Evolutionary conservation across 2,888 invertebrate species (phyloP).

Genomic region (Lasioglossum vierecki): DNA sequence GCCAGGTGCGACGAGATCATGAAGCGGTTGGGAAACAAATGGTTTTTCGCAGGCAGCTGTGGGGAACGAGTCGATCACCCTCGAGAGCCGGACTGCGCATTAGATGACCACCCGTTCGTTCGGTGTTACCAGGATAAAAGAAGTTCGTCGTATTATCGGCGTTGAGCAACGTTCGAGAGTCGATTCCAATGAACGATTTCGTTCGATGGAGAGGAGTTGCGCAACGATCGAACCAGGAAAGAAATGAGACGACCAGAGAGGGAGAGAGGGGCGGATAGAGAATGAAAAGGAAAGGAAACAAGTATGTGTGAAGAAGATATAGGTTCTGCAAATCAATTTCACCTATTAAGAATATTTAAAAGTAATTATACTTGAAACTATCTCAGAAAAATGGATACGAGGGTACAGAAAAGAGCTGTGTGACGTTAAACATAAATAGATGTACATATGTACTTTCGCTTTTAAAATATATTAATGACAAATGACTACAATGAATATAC

Average conservation of each 20-base stretch:
- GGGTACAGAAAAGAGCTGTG: no score
- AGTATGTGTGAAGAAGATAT: neutral
- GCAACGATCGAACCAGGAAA: neutral
- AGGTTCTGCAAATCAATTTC: no score
- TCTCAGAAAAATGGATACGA: no score
- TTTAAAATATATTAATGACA: no score
- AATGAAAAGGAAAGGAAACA: neutral
- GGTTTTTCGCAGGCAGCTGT: slow-evolving; percentile 27
- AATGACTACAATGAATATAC: no score
- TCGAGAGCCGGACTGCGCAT: slow-evolving; percentile 25
- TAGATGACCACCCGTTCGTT: neutral
- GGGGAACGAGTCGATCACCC: slow-evolving; percentile 22
- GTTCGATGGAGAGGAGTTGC: slow-evolving; percentile 17
- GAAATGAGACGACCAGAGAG: neutral
- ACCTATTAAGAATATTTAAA: no score
- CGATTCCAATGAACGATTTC: slow-evolving; percentile 20
- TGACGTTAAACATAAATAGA: no score
- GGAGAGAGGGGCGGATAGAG: neutral
- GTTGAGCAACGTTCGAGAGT: slow-evolving; percentile 16
- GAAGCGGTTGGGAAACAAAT: slow-evolving; percentile 39
- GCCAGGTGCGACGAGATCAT: slow-evolving; percentile 46
- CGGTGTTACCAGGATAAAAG: neutral
- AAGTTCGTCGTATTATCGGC: slow-evolving; percentile 21
- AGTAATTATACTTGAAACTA: no score
- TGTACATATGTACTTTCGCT: no score